phyloP scores from a whole-genome alignment of 2,797 vertebrate genomes.

The Tiaroga cobitis region DNA sequence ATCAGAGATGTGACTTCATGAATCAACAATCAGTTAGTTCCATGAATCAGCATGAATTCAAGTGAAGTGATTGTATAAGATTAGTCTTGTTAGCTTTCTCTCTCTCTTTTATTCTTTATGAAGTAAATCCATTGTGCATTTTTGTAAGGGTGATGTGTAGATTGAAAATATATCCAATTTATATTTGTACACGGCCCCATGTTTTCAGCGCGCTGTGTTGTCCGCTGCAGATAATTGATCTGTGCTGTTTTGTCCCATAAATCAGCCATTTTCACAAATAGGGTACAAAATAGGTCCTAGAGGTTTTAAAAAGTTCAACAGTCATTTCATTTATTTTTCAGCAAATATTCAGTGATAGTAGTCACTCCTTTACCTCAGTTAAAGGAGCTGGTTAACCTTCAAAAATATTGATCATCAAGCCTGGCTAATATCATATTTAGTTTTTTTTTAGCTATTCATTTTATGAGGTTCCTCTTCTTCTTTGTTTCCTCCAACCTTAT shows the following conservation, averaged over 20 bases:
- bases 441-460: no score
- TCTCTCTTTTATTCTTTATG: background rate
- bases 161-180: background rate
- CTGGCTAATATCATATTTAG: background rate
- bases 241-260: slow-evolving; percentile 1
- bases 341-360: background rate
- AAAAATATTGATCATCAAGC: background rate
- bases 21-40: slow-evolving; percentile 29
- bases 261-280: slow-evolving; percentile 1
- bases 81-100: background rate
- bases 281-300: background rate
- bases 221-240: background rate
- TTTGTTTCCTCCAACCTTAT: no score
- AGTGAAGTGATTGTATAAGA: background rate
- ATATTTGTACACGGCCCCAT: background rate
- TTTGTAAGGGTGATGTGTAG: background rate
- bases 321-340: background rate
- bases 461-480: no score
- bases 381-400: background rate
- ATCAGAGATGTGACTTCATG: slow-evolving; percentile 32
- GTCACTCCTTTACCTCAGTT: no score
- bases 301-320: background rate
- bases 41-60: slow-evolving; percentile 28
- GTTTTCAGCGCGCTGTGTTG: background rate
- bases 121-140: background rate